phyloP scores from a whole-genome alignment of 2,888 invertebrate species.

The Lasioglossum leucozonium region DNA sequence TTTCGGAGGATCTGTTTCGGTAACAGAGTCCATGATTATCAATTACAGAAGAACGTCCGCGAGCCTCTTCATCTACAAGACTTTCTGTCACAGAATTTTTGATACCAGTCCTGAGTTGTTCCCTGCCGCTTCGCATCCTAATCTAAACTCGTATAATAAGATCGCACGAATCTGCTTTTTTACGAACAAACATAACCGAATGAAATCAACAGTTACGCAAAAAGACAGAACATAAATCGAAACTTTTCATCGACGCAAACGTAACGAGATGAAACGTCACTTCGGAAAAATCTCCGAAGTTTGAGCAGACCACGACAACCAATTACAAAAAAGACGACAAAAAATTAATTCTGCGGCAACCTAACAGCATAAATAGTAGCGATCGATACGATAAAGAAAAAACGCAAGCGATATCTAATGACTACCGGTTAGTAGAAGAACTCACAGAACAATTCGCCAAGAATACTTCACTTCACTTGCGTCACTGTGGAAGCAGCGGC shows the following conservation, averaged over 20 bases:
- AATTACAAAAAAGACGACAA: too few relatives aligned
- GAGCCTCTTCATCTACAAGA: background rate
- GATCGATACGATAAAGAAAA: background rate
- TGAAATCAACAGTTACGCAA: background rate
- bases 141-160: background rate
- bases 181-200: background rate
- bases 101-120: background rate
- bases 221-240: background rate
- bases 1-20: background rate
- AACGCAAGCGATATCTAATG: background rate
- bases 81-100: background rate
- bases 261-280: background rate
- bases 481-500: conserved; percentile 42
- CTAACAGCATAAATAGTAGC: background rate
- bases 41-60: background rate
- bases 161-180: background rate
- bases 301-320: background rate
- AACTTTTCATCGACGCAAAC: background rate
- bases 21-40: background rate
- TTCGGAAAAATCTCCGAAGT: background rate
- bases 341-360: background rate
- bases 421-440: conserved; percentile 17
- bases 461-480: conserved; percentile 54
- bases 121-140: background rate
- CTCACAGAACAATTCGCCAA: conserved; percentile 6